Evolutionary conservation across 1,140 invertebrate species (phyloP).

Genomic region (Lutraria rhynchaena): DNA sequence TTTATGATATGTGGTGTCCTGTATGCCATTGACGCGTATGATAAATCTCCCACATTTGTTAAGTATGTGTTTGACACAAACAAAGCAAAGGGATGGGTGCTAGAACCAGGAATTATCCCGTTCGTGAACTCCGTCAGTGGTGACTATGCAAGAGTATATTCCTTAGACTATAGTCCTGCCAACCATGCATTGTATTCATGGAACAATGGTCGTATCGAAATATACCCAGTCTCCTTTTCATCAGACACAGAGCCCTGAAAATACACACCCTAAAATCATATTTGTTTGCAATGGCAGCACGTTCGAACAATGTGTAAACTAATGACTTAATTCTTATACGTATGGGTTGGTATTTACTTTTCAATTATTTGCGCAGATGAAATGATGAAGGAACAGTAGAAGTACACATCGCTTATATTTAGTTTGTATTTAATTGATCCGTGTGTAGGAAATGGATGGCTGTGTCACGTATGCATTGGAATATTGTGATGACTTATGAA

Average conservation of each 20-base stretch:
- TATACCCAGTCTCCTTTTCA: conserved; percentile 83
- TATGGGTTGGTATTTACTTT: too few relatives aligned
- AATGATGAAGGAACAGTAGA: too few relatives aligned
- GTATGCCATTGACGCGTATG: conserved; percentile 74
- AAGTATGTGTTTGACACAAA: conserved; percentile 76
- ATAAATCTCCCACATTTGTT: conserved; percentile 72
- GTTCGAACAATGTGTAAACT: too few relatives aligned
- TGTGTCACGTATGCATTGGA: too few relatives aligned
- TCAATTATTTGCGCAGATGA: too few relatives aligned
- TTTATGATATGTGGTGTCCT: conserved; percentile 78
- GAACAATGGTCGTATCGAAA: conserved; percentile 74
- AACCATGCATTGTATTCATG: conserved; percentile 72
- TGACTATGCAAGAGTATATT: conserved; percentile 67
- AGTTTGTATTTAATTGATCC: too few relatives aligned
- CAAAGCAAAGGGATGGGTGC: conserved; percentile 63
- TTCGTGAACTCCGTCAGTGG: conserved; percentile 67
- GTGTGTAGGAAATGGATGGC: too few relatives aligned
- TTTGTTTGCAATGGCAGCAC: too few relatives aligned
- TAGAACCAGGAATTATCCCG: conserved; percentile 60
- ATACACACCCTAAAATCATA: not conserved
- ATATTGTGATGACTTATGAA: too few relatives aligned
- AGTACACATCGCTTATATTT: too few relatives aligned
- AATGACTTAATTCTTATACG: too few relatives aligned
- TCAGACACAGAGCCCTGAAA: conserved; percentile 43
- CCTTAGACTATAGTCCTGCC: conserved; percentile 74